Evolutionary conservation across 1,140 invertebrate species (phyloP), one percentile per base, ranked within the genome.

Genomic region (Apocrypta bakeri): DNA sequence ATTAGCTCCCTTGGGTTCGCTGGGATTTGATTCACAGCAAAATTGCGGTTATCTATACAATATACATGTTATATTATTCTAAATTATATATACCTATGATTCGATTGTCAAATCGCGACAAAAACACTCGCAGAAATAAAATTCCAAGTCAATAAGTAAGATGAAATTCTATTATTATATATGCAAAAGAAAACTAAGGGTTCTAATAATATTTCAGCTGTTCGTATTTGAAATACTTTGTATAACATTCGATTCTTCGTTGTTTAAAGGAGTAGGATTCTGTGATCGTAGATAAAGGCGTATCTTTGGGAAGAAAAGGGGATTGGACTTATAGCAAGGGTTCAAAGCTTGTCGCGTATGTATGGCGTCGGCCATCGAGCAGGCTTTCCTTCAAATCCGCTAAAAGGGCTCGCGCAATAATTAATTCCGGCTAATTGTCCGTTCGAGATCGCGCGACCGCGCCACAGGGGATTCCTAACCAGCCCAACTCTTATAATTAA

Each of bases 351-450:
- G 48, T 63, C 72, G 74, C 74, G 42, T 6, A 56, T 56, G n/a
- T 31, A 8, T 31, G 21, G 68, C 68, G 14, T 73, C 40, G 2
- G 24, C 72, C 72, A 4, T 74, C 40, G n/a, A 74, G 40, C 72
- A 17, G 17, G 25, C 74, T 76, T 25, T 76, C 29, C 40, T 68
- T 73, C 80, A 40, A 82, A 84, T 85, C 81, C 83, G 79, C 80
- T 85, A 83, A 86, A 77, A 85, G 81, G 79, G 37, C 64, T 37
- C 73, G 61, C 73, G 74, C 80, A 86, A 88, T 87, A 88, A 86
- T 88, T 85, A 88, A 88, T 85, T 84, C 76, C 82, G 33, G 83
- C 84, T 88, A 88, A 88, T 87, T 86, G 84, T 87, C 84, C 81
- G 81, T 80, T 74, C 75, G 69, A 66, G 66, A 24, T 72, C 37